A percentile compares a stretch with the other conserved stretches of the same genome.
Conservation (phyloP, 2,797 vertebrate species). For the Gallinago solitaria region DNA sequence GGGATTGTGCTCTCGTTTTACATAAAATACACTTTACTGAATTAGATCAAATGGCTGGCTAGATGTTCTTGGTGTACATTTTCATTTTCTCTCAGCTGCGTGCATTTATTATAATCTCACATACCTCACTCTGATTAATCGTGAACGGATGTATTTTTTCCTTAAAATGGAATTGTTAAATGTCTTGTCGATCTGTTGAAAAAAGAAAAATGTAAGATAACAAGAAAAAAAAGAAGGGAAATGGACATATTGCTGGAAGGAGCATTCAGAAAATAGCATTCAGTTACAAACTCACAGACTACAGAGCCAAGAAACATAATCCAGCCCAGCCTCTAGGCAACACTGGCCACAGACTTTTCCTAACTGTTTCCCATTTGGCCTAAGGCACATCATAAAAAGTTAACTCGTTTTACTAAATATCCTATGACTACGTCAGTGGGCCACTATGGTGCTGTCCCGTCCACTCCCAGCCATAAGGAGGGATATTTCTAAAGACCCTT, state of each 20-base stretch:
- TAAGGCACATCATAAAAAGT: background rate
- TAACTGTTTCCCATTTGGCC: background rate
- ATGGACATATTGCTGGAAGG: background rate
- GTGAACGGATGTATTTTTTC: conserved; percentile 74
- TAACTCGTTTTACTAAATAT: background rate
- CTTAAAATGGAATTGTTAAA: conserved; percentile 78
- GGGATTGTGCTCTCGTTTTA: background rate
- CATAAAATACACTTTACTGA: background rate
- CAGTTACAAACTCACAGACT: background rate
- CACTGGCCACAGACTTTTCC: background rate
- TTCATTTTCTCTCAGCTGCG: background rate
- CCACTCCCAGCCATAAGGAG: background rate
- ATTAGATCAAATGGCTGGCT: background rate
- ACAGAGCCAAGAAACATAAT: background rate
- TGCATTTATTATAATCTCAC: conserved; percentile 38
- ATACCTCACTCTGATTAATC: conserved; percentile 79
- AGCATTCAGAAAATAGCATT: background rate
- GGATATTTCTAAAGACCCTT: background rate
- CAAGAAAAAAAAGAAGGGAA: background rate
- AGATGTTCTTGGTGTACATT: background rate
- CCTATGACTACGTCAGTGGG: background rate
- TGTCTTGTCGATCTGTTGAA: conserved; percentile 80
- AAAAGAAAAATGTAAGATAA: conserved; percentile 61
- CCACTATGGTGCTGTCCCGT: background rate
- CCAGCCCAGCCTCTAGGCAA: background rate